Conservation (phyloP, 2,797 vertebrate genomes). For the Hydrophis major region DNA sequence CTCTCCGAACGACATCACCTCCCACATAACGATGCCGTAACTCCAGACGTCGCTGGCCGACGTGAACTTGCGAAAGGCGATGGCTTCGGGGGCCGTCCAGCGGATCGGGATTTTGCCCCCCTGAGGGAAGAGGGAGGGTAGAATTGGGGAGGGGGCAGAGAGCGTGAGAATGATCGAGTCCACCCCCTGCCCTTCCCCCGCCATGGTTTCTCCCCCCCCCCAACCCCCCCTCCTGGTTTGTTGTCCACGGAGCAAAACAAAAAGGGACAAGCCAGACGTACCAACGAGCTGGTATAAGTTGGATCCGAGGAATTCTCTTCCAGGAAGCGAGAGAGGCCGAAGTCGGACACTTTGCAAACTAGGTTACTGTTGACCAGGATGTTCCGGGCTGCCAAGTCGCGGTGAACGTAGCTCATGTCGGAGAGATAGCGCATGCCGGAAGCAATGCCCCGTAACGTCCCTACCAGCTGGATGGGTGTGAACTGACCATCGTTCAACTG, state of each 20-base stretch:
- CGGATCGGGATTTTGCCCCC: conserved; percentile 92
- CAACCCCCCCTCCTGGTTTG: background rate
- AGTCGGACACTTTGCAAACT: conserved; percentile 90
- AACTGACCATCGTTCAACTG: conserved; percentile 86
- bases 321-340: conserved; percentile 87
- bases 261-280: conserved; percentile 50
- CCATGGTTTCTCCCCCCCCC: too few relatives aligned
- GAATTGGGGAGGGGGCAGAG: background rate
- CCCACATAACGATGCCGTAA: conserved; percentile 68
- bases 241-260: background rate
- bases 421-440: conserved; percentile 76
- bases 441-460: conserved; percentile 85
- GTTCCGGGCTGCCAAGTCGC: conserved; percentile 86
- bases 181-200: background rate
- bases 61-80: conserved; percentile 90
- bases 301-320: conserved; percentile 91
- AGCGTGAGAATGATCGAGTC: background rate
- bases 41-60: conserved; percentile 93
- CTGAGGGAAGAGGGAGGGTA: conserved; percentile 54
- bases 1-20: conserved; percentile 93
- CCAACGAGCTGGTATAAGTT: conserved; percentile 91
- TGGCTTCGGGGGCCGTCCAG: conserved; percentile 93
- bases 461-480: conserved; percentile 83
- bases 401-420: conserved; percentile 85
- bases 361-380: conserved; percentile 89